Evolutionary conservation across 37 sponge, comb jelly and placozoan species (phyloP).

Genomic region (Chondrosia reniformis): DNA sequence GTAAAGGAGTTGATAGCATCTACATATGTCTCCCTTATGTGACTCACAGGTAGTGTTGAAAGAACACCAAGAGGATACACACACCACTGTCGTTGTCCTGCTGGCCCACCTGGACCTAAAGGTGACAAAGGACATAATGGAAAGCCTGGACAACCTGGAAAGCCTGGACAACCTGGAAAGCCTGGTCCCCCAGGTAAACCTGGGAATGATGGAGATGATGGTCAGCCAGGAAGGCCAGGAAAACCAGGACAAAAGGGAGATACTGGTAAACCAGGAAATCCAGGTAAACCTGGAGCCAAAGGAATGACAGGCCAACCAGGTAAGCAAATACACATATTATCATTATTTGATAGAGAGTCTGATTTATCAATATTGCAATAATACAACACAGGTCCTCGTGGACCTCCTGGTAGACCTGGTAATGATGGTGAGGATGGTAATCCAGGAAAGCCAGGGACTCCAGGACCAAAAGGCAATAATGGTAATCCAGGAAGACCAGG

Average conservation of each 20-base stretch:
- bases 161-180: neutral
- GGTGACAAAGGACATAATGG: neutral
- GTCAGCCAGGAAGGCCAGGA: conserved; percentile 13
- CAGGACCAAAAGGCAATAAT: neutral
- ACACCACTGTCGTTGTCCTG: no score
- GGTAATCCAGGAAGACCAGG: conserved; percentile 1
- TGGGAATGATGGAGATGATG: neutral
- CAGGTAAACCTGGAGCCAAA: neutral
- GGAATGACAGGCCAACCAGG: neutral
- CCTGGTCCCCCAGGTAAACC: conserved; percentile 12
- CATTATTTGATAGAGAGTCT: no score
- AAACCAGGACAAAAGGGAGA: neutral
- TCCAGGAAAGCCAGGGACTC: neutral
- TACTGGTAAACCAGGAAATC: neutral
- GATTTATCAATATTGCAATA: no score
- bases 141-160: neutral
- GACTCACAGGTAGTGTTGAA: no score
- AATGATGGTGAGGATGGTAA: neutral
- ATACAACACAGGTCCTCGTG: no score
- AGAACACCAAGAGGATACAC: no score
- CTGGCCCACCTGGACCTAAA: no score
- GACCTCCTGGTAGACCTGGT: no score
- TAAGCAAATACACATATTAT: no score
- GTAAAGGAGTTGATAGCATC: no score
- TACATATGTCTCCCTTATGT: no score